A percentile compares a stretch with the other conserved stretches of the same genome.
phyloP scores from a whole-genome alignment of 2,888 invertebrate species.

The Apamea epomidion region DNA sequence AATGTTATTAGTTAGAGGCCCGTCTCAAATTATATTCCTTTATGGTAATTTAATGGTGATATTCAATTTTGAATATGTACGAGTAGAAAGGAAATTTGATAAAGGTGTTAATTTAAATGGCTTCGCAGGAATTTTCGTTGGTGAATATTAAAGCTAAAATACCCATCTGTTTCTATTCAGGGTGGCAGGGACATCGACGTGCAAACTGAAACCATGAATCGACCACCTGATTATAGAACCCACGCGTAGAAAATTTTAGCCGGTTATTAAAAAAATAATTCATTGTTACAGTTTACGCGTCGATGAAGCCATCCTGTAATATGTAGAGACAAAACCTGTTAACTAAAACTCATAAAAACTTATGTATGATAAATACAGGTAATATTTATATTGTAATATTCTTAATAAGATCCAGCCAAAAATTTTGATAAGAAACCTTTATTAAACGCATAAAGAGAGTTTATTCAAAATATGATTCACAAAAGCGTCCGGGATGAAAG shows the following conservation, averaged over 20 bases:
- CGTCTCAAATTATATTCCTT: conserved; percentile 48
- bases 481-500: conserved; percentile 42
- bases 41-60: conserved; percentile 57
- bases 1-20: conserved; percentile 37
- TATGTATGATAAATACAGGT: neutral
- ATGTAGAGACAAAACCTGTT: too few relatives aligned
- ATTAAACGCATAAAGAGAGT: conserved; percentile 31
- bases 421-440: conserved; percentile 48
- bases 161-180: neutral
- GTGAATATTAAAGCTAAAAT: neutral
- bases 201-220: too few relatives aligned
- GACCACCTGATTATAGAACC: too few relatives aligned
- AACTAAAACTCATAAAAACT: too few relatives aligned
- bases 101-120: conserved; percentile 41
- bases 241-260: too few relatives aligned
- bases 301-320: too few relatives aligned
- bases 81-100: conserved; percentile 20
- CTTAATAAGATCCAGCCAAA: neutral
- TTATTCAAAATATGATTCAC: conserved; percentile 51
- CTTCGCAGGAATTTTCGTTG: conserved; percentile 11
- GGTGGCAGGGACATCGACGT: too few relatives aligned
- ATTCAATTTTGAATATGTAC: conserved; percentile 54
- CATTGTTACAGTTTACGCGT: too few relatives aligned
- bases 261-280: too few relatives aligned
- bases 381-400: neutral